Percentiles rank a stretch among this genome's conserved stretches.
Conservation (phyloP, 2,888 invertebrate species). For the Limnephilus marmoratus region DNA sequence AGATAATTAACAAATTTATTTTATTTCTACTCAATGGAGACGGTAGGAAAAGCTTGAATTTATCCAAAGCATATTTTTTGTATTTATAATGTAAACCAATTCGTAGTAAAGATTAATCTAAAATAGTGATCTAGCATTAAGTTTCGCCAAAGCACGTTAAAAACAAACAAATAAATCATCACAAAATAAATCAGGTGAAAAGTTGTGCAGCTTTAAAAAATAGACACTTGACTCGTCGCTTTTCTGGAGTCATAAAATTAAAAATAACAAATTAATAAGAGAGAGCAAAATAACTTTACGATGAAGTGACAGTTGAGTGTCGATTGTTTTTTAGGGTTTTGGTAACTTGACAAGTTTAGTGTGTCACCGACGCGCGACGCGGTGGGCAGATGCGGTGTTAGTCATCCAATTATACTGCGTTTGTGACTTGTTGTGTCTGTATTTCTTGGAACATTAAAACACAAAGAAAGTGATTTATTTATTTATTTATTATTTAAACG, state of each 20-base stretch:
- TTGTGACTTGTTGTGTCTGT: neutral
- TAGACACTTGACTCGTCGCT: neutral
- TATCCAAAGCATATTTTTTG: too few species aligned
- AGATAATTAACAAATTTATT: too few species aligned
- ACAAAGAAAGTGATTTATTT: neutral
- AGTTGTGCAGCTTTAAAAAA: neutral
- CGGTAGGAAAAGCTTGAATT: too few species aligned
- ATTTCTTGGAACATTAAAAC: neutral
- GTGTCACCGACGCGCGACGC: neutral
- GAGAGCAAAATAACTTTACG: neutral
- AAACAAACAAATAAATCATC: too few species aligned
- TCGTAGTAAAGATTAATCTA: too few species aligned
- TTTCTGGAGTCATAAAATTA: neutral
- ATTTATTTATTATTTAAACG: too few species aligned
- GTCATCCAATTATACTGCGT: neutral
- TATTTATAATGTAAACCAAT: too few species aligned
- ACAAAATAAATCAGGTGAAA: neutral
- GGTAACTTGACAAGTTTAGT: neutral
- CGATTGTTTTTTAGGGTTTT: neutral
- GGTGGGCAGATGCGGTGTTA: neutral
- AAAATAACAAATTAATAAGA: constrained; percentile 1
- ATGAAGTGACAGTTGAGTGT: neutral
- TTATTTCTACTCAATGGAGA: too few species aligned
- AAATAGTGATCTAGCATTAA: too few species aligned
- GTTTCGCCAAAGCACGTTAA: too few species aligned